These are phyloP conservation scores for Pogoniulus pusillus DNA, from an alignment of 2,797 vertebrate genomes.

Conservation along the genomic window DNA sequence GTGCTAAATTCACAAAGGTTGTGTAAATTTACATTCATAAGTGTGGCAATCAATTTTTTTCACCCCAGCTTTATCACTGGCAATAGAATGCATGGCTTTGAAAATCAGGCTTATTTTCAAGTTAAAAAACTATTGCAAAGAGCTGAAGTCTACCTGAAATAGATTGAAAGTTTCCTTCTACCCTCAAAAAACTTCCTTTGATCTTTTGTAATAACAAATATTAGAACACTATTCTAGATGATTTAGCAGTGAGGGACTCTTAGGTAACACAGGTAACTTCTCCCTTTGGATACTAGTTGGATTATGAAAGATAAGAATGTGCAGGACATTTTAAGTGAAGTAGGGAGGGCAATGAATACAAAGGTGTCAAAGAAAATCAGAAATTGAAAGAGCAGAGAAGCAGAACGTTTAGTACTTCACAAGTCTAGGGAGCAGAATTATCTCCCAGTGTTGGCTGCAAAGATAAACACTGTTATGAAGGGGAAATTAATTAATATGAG, in stretches of 20 bases:
- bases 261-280: background rate
- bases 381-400: background rate
- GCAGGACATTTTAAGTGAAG: background rate
- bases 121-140: background rate
- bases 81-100: background rate
- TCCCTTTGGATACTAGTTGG: background rate
- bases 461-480: no score
- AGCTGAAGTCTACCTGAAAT: background rate
- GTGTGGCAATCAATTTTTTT: background rate
- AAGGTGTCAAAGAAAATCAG: background rate
- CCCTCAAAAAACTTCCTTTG: background rate
- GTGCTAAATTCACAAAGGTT: background rate
- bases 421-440: background rate
- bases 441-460: no score
- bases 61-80: background rate
- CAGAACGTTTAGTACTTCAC: background rate
- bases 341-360: background rate
- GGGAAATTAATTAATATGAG: no score
- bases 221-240: background rate
- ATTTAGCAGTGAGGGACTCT: background rate
- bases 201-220: background rate
- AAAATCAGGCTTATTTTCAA: background rate
- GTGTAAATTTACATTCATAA: slow-evolving; percentile 25
- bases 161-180: background rate
- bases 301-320: background rate